A percentile compares a stretch with the other conserved stretches of the same genome.
These are phyloP conservation scores for Porphyrio hochstetteri DNA, from an alignment of 2,113 vertebrate species.

Conservation along the genomic window DNA sequence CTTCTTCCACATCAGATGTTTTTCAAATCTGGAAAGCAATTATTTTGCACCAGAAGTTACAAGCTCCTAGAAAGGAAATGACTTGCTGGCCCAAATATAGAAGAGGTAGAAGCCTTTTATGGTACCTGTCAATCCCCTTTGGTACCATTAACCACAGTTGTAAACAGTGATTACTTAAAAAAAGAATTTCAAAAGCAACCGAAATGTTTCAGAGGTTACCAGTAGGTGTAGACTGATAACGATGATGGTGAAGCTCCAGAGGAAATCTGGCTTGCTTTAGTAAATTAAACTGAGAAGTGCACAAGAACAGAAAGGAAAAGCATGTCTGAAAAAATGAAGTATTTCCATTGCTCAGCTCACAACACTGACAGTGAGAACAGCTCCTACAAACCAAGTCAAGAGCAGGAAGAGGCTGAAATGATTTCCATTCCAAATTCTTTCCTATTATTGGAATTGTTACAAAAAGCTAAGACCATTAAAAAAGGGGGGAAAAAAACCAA, in stretches of 20 bases:
- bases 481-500: not conserved
- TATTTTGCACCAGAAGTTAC: not conserved
- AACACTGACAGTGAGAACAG: not conserved
- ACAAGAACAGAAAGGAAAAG: not conserved
- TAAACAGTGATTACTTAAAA: not conserved
- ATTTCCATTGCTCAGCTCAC: not conserved
- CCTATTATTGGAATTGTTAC: not conserved
- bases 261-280: not conserved
- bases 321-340: not conserved
- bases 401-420: not conserved
- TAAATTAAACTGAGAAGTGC: not conserved
- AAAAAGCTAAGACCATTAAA: not conserved
- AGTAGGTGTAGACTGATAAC: not conserved
- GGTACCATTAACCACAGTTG: not conserved
- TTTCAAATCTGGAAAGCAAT: not conserved
- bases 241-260: not conserved
- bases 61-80: not conserved
- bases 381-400: not conserved
- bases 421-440: constrained; percentile 23
- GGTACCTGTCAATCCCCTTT: not conserved
- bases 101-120: not conserved
- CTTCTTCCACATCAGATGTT: not conserved
- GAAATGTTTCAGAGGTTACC: not conserved
- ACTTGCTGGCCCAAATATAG: not conserved
- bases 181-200: not conserved